These are phyloP conservation scores for Manis javanica DNA, from an alignment of 2,797 vertebrate species.

Conservation along the genomic window DNA sequence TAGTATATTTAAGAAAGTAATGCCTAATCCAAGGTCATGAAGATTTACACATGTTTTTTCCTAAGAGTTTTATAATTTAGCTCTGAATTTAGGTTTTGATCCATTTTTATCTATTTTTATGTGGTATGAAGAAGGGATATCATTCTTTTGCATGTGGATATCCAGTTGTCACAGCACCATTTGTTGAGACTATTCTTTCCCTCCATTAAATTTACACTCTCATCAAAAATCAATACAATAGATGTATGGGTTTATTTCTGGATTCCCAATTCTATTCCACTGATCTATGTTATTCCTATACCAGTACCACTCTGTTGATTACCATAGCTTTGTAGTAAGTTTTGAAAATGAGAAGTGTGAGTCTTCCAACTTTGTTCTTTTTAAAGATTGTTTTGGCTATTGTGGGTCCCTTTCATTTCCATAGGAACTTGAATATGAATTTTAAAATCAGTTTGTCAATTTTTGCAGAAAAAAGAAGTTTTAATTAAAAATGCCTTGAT, in stretches of 20 bases:
- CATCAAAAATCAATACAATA: background rate
- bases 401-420: background rate
- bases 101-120: background rate
- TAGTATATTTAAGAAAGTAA: background rate
- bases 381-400: background rate
- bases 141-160: background rate
- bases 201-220: background rate
- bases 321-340: background rate
- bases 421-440: background rate
- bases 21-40: background rate
- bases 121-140: background rate
- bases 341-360: background rate
- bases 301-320: background rate
- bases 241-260: background rate
- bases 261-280: background rate
- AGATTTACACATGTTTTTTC: background rate
- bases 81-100: background rate
- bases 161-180: background rate
- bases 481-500: background rate
- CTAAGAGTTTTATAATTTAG: background rate
- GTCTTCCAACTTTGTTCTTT: background rate
- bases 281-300: background rate
- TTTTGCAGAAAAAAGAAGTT: constrained; percentile 18
- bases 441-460: background rate
- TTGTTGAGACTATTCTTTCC: background rate